Percentiles rank a stretch among this genome's conserved stretches.
Conservation (phyloP, 2,888 invertebrate genomes). For the Eupithecia dodoneata region DNA sequence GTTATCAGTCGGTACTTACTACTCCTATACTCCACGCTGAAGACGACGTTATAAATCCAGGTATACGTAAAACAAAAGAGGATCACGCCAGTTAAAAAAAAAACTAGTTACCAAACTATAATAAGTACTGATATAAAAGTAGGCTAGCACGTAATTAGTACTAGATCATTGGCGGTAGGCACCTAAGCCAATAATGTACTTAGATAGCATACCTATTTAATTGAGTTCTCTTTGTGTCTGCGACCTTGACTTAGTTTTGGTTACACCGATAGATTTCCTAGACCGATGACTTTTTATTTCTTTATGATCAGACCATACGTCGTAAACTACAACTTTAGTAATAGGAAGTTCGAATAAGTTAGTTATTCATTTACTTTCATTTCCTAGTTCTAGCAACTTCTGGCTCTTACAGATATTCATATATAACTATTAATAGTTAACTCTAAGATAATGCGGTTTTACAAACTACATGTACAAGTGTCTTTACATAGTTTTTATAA, state of each 20-base stretch:
- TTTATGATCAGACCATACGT: background rate
- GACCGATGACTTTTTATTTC: background rate
- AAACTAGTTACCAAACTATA: too few species aligned
- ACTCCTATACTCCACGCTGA: background rate
- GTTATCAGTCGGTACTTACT: background rate
- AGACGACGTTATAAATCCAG: background rate
- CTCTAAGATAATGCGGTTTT: too few species aligned
- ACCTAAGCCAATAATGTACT: background rate
- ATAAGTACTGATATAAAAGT: background rate
- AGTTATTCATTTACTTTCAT: background rate
- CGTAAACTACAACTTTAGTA: background rate
- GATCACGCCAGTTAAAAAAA: too few species aligned
- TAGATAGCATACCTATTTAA: slow-evolving; percentile 2
- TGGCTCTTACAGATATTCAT: background rate
- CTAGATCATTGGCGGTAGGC: background rate
- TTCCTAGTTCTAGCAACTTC: background rate
- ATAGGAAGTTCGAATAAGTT: background rate
- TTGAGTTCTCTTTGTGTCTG: background rate
- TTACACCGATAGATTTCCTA: slow-evolving; percentile 7
- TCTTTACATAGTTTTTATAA: too few species aligned
- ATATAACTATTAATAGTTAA: background rate
- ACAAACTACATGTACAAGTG: too few species aligned
- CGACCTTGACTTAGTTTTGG: slow-evolving; percentile 7
- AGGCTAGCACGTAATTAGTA: background rate
- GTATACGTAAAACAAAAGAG: too few species aligned